phyloP scores from a whole-genome alignment of 2,797 vertebrate species.

The Semaprochilodus insignis region DNA sequence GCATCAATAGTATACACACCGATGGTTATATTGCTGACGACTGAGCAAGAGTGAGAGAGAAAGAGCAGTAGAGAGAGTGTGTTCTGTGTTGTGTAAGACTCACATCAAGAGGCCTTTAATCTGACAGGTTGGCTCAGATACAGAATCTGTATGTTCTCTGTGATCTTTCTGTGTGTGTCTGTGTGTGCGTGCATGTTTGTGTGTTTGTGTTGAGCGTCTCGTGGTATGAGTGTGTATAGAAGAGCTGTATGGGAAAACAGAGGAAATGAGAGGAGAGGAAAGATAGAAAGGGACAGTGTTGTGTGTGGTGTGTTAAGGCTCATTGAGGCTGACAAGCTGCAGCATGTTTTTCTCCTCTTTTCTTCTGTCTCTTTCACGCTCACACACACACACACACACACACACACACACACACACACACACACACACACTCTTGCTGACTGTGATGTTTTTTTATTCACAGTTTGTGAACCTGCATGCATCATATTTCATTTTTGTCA shows the following conservation, averaged over 20 bases:
- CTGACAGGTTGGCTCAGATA: not conserved
- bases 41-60: not conserved
- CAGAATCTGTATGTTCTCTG: not conserved
- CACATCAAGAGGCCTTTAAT: slow-evolving; percentile 20
- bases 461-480: slow-evolving; percentile 29
- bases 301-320: slow-evolving; percentile 34
- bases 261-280: not conserved
- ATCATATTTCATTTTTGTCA: slow-evolving; percentile 26
- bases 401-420: not conserved
- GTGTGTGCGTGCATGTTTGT: slow-evolving; percentile 14
- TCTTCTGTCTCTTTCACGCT: not conserved
- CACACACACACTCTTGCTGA: not conserved
- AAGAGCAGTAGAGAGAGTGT: not conserved
- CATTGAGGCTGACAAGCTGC: slow-evolving; percentile 50
- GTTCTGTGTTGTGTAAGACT: slow-evolving; percentile 2
- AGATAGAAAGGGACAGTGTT: slow-evolving; percentile 27
- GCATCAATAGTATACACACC: not conserved
- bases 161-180: slow-evolving; percentile 7
- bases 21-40: not conserved
- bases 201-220: slow-evolving; percentile 13
- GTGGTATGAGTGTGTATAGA: not conserved
- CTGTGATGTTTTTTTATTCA: slow-evolving; percentile 1
- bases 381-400: slow-evolving; percentile 1
- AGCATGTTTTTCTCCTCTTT: slow-evolving; percentile 37
- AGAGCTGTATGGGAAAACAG: slow-evolving; percentile 1